Evolutionary conservation across 2,888 invertebrate genomes (phyloP).

Genomic region (Eustalomyia histrio): DNA sequence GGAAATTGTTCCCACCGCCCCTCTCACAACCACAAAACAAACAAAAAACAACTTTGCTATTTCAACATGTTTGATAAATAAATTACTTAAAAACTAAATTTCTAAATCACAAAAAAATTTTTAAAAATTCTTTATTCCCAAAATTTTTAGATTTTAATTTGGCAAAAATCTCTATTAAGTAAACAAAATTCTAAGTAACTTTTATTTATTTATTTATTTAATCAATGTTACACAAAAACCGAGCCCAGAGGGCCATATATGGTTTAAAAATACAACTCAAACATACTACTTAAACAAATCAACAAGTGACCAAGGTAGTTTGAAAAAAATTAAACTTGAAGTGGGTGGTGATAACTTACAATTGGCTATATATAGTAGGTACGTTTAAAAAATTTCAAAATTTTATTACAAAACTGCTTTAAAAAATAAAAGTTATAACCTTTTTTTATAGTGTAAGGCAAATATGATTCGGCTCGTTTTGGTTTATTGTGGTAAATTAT

Average conservation of each 20-base stretch:
- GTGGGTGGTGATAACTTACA: slow-evolving; percentile 89
- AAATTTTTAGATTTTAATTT: not conserved
- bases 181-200: not conserved
- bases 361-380: slow-evolving; percentile 84
- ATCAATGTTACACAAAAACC: no score
- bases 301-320: slow-evolving; percentile 81
- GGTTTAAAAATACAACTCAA: no score
- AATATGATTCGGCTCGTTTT: no score
- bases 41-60: slow-evolving; percentile 29
- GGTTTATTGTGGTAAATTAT: no score
- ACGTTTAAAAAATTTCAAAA: not conserved
- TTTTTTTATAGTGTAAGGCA: slow-evolving; percentile 81
- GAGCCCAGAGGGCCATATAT: no score
- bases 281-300: not conserved
- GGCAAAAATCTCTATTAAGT: not conserved
- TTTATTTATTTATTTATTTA: no score
- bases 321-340: slow-evolving; percentile 93
- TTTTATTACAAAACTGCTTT: no score
- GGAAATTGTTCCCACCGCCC: no score
- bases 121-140: not conserved
- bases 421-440: not conserved
- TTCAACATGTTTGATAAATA: slow-evolving; percentile 44
- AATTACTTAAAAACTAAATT: slow-evolving; percentile 22
- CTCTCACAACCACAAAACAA: no score
- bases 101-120: slow-evolving; percentile 29